Base-by-base conservation (phyloP, 2,888 invertebrate genomes). In the Opisthograptis luteolata region DNA sequence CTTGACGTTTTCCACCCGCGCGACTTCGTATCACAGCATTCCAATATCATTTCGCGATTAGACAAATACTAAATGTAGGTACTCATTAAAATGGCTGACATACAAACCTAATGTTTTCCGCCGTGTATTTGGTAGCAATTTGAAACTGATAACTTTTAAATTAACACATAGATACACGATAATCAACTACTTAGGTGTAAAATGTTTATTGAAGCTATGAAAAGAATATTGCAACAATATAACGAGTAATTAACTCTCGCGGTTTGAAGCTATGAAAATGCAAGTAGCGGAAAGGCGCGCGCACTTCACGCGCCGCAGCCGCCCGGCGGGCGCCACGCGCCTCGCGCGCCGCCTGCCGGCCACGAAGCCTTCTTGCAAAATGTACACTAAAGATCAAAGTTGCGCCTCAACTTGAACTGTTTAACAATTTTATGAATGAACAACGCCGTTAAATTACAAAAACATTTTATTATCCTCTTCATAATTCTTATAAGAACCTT, bases 251-350 rank as follows among this genome's bases (percentile, higher is more conserved):
- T 48, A 24, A 22, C 24, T 30, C 9, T 22, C 3, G 20, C 14
- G 20, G 30, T 35, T 10, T 24, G 42, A 46, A 45, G 62, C 62
- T 53, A 68, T 66, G 67, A 63, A 68, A 65, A 68, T 65, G 64
- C 68, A 62, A 62, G 59, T 53, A 43, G 66, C 34, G 42, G 49
- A 44, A 46, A 49, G 60, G 62, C 73, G 70, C 68, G 70, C 66
- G 76, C 61, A 48, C 48, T 67, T 56, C 81, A 74, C 80, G 77
- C 70, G 78, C 60, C 68, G 27, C 55, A n/a, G n/a, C n/a, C n/a
- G n/a, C n/a, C n/a, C 37, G 41, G 31, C 39, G 44, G 27, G 31
- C 27, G 58, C 44, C 52, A 61, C 52, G 75, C 68, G 75, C 73
- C 68, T 58, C 67, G 22, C 54, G 39, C 28, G 31, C 43, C 42